Conservation (phyloP, 2,888 invertebrate genomes). For the Embidobia sp. region DNA sequence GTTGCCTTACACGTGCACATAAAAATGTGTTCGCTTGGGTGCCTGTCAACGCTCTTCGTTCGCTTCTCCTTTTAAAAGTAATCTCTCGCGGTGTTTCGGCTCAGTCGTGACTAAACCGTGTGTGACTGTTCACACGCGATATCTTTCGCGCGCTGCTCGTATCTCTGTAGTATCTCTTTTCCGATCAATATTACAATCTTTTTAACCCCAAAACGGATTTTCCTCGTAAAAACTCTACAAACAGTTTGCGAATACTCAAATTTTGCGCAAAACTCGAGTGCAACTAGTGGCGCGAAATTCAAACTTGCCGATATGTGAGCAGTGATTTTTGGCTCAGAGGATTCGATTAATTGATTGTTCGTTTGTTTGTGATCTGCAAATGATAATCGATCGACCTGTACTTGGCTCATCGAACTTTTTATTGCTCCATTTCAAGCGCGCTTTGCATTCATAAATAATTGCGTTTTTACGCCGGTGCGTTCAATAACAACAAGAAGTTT, state of each 20-base stretch:
- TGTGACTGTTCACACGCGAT: conserved; percentile 68
- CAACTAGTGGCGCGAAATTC: conserved; percentile 11
- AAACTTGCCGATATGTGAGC: too few relatives aligned
- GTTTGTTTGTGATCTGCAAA: not conserved
- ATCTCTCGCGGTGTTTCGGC: conserved; percentile 68
- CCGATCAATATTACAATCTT: conserved; percentile 11
- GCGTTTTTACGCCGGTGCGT: conserved; percentile 14
- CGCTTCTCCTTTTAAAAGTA: conserved; percentile 66
- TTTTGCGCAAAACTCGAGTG: not conserved
- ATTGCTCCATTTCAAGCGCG: conserved; percentile 1
- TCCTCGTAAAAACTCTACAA: too few relatives aligned
- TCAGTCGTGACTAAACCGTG: conserved; percentile 72
- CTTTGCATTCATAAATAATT: conserved; percentile 19
- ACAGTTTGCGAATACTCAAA: too few relatives aligned
- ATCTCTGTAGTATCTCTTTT: conserved; percentile 13
- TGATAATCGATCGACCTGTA: not conserved
- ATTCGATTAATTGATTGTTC: too few relatives aligned
- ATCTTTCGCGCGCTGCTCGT: conserved; percentile 24
- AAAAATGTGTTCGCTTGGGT: conserved; percentile 45
- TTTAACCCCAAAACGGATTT: not conserved
- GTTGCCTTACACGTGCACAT: conserved; percentile 11
- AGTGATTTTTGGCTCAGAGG: too few relatives aligned
- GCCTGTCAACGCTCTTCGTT: conserved; percentile 58
- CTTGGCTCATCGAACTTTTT: conserved; percentile 24
- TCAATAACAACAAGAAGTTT: conserved; percentile 15